Evolutionary conservation across 1,140 invertebrate species (phyloP).

Genomic region (Medauroidea extradentata): DNA sequence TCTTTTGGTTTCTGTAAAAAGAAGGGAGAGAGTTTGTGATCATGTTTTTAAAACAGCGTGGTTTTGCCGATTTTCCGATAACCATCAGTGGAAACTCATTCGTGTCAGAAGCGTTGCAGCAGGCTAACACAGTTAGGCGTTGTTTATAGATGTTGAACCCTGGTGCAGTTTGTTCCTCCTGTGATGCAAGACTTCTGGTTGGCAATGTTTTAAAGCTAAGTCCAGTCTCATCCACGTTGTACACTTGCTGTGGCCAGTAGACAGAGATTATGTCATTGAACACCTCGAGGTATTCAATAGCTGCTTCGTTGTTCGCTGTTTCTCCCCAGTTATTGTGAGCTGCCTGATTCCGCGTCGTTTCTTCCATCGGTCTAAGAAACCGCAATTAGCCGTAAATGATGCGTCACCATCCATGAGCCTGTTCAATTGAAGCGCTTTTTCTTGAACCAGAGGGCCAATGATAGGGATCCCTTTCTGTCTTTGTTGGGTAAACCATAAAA

Average conservation of each 20-base stretch:
- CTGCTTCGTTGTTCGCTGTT: constrained; percentile 21
- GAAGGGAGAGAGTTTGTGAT: too few relatives aligned
- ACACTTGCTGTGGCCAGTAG: constrained; percentile 32
- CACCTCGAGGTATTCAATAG: constrained; percentile 4
- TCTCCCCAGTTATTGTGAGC: constrained; percentile 35
- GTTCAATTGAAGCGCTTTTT: constrained; percentile 22
- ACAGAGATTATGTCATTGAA: not conserved
- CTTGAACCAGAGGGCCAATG: constrained; percentile 5
- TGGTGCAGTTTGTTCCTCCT: constrained; percentile 26
- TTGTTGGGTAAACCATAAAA: constrained; percentile 17
- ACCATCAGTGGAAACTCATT: too few relatives aligned
- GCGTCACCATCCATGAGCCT: constrained; percentile 14
- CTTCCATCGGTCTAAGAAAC: constrained; percentile 32
- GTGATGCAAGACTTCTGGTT: constrained; percentile 32
- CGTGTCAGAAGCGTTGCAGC: not conserved
- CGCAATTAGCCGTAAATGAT: constrained; percentile 34
- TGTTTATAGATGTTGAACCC: constrained; percentile 32
- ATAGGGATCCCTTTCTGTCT: constrained; percentile 13
- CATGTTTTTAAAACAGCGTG: too few relatives aligned
- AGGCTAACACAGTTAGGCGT: constrained; percentile 11
- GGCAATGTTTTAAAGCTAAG: constrained; percentile 40
- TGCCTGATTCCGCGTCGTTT: constrained; percentile 32
- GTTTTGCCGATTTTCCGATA: too few relatives aligned
- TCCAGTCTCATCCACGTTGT: constrained; percentile 42
- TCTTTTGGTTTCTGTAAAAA: too few relatives aligned